Base-by-base conservation (phyloP, 2,888 invertebrate genomes). In the Perizoma flavofasciatum region DNA sequence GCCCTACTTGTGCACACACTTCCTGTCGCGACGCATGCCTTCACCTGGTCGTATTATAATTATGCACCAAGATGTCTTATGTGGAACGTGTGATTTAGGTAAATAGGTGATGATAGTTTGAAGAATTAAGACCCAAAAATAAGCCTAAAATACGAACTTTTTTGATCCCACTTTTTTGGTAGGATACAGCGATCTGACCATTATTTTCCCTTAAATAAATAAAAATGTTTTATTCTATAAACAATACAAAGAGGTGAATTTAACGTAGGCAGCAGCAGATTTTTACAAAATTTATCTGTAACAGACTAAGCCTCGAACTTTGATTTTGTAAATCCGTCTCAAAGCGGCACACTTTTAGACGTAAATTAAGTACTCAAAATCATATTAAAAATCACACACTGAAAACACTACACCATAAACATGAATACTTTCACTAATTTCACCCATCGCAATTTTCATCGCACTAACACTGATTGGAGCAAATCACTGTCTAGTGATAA, bases 1-100 rank as follows among this genome's bases (percentile, higher is more conserved):
- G 73, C 67, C 74, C 75, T 66, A 77, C 72, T 73, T 75, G 70
- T 59, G 63, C 71, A 64, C 69, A 68, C 69, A 59, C 71, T 74
- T 74, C 76, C 74, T 73, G 73, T 59, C 63, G 49, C 60, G 51
- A 69, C 63, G 66, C 74, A 70, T 72, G 61, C 68, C 62, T 60
- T 65, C 65, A 57, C 65, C 54, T 51, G 55, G 34, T 59, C 46
- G 41, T 52, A 54, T 54, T 61, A 57, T 10, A 49, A 6, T 7
- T 63, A 46, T 46, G 45, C 3, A 46, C 53, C 54, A 61, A 55
- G 49, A 58, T 57, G 48, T 49, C 52, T 56, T 57, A 65, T 64
- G 59, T 69, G 41, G 64, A 65, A 60, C 59, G 63, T 64, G 63
- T 55, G 63, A 63, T 65, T 62, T 53, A 43, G 58, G 44, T 47